phyloP scores from a whole-genome alignment of 2,113 vertebrate species.

The Apteryx mantelli region DNA sequence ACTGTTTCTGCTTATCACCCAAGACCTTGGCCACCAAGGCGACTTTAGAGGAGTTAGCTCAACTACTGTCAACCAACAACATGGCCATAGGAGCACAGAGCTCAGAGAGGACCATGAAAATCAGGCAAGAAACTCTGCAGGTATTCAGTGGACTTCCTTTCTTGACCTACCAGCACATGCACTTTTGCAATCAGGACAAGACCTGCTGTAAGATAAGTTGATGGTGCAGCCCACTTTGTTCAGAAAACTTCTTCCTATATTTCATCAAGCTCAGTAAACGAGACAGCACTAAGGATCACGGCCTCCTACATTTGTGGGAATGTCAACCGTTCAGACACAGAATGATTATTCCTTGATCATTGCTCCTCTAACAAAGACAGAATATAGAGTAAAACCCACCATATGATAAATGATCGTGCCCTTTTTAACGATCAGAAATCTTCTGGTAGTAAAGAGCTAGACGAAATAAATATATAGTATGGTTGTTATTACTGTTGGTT shows the following conservation, averaged over 20 bases:
- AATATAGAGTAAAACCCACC: conserved; percentile 1
- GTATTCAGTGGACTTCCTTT: not conserved
- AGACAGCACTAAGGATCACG: not conserved
- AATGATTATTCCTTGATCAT: not conserved
- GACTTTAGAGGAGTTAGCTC: not conserved
- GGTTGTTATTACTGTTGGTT: not conserved
- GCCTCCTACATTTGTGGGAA: not conserved
- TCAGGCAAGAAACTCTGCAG: not conserved
- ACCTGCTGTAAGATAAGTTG: not conserved
- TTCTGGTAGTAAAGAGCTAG: not conserved
- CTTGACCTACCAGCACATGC: not conserved
- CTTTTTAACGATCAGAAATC: not conserved
- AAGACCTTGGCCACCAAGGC: not conserved
- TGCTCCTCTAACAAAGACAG: not conserved
- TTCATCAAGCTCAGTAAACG: not conserved
- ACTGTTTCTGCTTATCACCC: not conserved
- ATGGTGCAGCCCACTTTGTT: not conserved
- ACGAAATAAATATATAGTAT: not conserved
- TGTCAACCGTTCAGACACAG: conserved; percentile 18
- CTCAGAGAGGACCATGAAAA: not conserved
- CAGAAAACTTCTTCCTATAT: not conserved
- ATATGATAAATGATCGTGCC: not conserved
- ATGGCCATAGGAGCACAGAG: rapidly evolving
- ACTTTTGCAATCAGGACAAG: not conserved
- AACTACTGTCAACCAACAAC: not conserved